These are phyloP conservation scores for Drosophila hydei DNA, from an alignment of 1,140 invertebrate genomes.

Conservation along the genomic window DNA sequence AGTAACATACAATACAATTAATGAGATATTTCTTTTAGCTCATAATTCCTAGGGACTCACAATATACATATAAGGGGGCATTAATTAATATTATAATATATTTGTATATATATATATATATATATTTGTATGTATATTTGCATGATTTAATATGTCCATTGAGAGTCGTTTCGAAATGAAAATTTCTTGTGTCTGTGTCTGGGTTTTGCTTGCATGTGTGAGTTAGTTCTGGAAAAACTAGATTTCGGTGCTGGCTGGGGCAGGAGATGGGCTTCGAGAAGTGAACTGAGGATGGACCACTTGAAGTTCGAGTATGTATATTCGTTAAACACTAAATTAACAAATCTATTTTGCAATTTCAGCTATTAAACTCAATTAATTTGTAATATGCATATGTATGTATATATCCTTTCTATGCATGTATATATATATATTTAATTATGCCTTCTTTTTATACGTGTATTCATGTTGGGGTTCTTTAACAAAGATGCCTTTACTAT, in stretches of 20 bases:
- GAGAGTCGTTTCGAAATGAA: slow-evolving; percentile 48
- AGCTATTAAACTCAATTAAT: slow-evolving; percentile 68
- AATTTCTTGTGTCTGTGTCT: not conserved
- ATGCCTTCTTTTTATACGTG: slow-evolving; percentile 24
- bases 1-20: slow-evolving; percentile 69
- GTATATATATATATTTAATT: slow-evolving; percentile 29
- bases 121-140: no score
- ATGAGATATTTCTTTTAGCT: slow-evolving; percentile 38
- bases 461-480: slow-evolving; percentile 47
- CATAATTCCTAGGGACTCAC: slow-evolving; percentile 54
- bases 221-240: not conserved
- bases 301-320: slow-evolving; percentile 37
- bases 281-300: slow-evolving; percentile 8
- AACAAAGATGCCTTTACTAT: slow-evolving; percentile 69
- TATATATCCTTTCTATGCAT: slow-evolving; percentile 14
- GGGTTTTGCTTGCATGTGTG: not conserved
- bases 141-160: slow-evolving; percentile 41
- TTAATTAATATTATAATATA: slow-evolving; percentile 19
- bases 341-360: slow-evolving; percentile 73
- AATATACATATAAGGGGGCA: slow-evolving; percentile 64
- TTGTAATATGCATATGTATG: slow-evolving; percentile 49
- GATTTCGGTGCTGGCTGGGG: not conserved
- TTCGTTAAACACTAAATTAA: slow-evolving; percentile 76
- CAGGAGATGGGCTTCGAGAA: not conserved
- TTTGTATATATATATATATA: slow-evolving; percentile 29